Evolutionary conservation across 2,113 vertebrate genomes (phyloP).

Genomic region (Sphaerodactylus townsendi): DNA sequence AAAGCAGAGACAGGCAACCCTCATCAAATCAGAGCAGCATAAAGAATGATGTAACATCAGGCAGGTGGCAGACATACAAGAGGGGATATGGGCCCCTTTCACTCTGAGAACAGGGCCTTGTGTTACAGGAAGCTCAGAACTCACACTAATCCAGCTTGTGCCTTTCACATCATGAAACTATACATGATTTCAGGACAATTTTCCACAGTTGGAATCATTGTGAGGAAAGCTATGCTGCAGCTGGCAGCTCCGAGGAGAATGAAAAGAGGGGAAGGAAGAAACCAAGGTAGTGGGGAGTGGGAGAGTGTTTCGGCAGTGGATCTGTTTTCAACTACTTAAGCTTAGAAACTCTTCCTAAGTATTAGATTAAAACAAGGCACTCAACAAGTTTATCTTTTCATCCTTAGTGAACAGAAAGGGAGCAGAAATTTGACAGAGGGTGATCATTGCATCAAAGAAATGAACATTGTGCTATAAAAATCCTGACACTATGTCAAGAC

Average conservation of each 20-base stretch:
- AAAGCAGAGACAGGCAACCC: neutral
- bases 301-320: neutral
- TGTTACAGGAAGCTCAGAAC: conserved; percentile 9
- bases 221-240: neutral
- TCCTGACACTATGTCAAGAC: neutral
- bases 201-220: conserved; percentile 20
- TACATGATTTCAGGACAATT: neutral
- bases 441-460: neutral
- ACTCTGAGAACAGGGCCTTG: conserved; percentile 9
- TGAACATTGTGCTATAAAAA: neutral
- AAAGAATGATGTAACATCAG: neutral
- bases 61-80: neutral
- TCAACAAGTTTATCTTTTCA: neutral
- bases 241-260: conserved; percentile 2
- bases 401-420: neutral
- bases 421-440: neutral
- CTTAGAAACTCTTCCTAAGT: neutral
- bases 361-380: neutral
- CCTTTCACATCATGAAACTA: conserved; percentile 14
- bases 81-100: no score
- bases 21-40: neutral
- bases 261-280: neutral
- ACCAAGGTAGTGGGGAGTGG: neutral
- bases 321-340: neutral
- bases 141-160: conserved; percentile 20